phyloP scores from a whole-genome alignment of 2,888 invertebrate species.

The Monopis laevigella region DNA sequence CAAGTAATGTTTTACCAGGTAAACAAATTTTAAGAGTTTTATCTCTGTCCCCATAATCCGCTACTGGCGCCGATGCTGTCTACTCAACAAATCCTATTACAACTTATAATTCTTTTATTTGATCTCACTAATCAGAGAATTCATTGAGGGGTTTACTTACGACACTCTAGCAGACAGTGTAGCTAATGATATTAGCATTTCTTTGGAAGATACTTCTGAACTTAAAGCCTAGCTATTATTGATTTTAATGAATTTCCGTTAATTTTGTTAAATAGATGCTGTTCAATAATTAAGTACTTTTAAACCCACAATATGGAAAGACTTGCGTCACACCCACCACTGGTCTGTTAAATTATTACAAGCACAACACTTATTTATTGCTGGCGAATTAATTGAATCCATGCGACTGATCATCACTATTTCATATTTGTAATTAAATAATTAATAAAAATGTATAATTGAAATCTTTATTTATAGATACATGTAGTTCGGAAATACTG shows the following conservation, averaged over 20 bases:
- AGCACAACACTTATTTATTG: conserved; percentile 34
- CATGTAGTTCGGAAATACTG: no score
- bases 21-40: conserved; percentile 21
- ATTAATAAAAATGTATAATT: conserved; percentile 26
- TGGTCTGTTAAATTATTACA: conserved; percentile 34
- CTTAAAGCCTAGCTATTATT: no score
- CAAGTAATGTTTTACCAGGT: no score
- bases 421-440: conserved; percentile 25
- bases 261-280: not conserved
- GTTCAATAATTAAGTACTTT: conserved; percentile 1
- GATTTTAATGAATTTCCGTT: not conserved
- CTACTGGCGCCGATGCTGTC: conserved; percentile 35
- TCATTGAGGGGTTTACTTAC: conserved; percentile 5
- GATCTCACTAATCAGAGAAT: conserved; percentile 7
- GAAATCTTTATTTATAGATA: no score
- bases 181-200: conserved; percentile 4
- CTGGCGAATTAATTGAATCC: conserved; percentile 35
- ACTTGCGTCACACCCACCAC: conserved; percentile 18
- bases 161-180: not conserved
- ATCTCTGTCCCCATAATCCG: conserved; percentile 29
- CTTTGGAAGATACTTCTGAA: not conserved
- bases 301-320: not conserved
- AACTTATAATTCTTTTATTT: conserved; percentile 19
- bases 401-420: conserved; percentile 21
- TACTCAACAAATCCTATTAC: conserved; percentile 32